Evolutionary conservation across 2,113 vertebrate species (phyloP).

Genomic region (Rhinoderma darwinii): DNA sequence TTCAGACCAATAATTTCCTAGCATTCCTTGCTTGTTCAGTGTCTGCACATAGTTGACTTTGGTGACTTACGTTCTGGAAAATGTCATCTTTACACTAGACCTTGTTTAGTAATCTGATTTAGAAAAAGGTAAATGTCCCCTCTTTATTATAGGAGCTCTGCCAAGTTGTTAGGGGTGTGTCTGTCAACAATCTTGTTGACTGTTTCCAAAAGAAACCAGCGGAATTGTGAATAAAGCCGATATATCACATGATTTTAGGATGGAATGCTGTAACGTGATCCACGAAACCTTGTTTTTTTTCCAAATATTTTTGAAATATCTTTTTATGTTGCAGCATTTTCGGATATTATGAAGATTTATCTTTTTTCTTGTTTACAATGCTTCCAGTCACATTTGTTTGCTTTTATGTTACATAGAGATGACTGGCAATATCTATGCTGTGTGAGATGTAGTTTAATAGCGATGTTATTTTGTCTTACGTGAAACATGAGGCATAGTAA

Average conservation of each 20-base stretch:
- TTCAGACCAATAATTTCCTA: too few relatives aligned
- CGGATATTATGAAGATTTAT: conserved; percentile 52
- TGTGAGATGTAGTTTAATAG: conserved; percentile 52
- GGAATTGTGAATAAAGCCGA: background rate
- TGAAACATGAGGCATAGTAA: conserved; percentile 42
- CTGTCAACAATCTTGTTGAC: background rate
- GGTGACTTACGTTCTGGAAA: too few relatives aligned
- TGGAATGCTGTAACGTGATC: too few relatives aligned
- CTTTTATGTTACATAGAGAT: conserved; percentile 56
- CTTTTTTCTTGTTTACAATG: conserved; percentile 53
- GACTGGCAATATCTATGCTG: conserved; percentile 59
- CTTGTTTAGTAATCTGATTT: too few relatives aligned
- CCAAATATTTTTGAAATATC: conserved; percentile 22
- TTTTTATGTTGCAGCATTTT: conserved; percentile 35
- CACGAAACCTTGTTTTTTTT: background rate
- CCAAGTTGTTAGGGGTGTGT: background rate
- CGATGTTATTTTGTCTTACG: conserved; percentile 42
- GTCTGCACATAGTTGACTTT: too few relatives aligned
- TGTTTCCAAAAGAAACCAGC: background rate
- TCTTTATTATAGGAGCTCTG: background rate
- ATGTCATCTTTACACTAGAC: too few relatives aligned
- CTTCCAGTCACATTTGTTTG: conserved; percentile 37
- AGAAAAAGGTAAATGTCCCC: too few relatives aligned
- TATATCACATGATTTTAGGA: too few relatives aligned
- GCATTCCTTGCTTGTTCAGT: too few relatives aligned